Evolutionary conservation across 2,888 invertebrate genomes (phyloP).

Genomic region (Alcis repandata): DNA sequence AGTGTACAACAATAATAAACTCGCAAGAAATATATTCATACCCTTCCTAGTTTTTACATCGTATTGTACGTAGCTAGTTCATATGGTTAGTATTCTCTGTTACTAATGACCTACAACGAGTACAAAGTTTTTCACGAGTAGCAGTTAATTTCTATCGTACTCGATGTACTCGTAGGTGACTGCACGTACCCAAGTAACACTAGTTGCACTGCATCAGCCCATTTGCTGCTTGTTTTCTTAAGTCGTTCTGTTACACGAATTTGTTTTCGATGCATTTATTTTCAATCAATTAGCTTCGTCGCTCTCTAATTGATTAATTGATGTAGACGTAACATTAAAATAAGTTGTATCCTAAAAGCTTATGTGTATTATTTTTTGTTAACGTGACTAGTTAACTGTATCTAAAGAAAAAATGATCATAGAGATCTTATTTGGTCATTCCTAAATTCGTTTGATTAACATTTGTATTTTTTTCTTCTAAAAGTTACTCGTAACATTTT

Average conservation of each 20-base stretch:
- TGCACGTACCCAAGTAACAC: conserved; percentile 47
- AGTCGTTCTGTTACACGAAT: conserved; percentile 51
- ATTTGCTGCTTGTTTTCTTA: conserved; percentile 54
- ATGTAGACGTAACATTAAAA: too few species aligned
- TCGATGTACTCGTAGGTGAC: conserved; percentile 51
- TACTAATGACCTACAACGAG: conserved; percentile 37
- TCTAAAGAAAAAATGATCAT: too few species aligned
- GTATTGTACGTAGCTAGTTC: conserved; percentile 3
- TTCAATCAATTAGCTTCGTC: conserved; percentile 45
- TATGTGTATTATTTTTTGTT: too few species aligned
- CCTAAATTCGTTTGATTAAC: too few species aligned
- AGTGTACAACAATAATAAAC: too few species aligned
- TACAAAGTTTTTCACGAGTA: conserved; percentile 37
- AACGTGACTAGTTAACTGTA: too few species aligned
- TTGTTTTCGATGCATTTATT: conserved; percentile 34
- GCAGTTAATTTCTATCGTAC: conserved; percentile 53
- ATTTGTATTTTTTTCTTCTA: too few species aligned
- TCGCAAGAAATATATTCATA: too few species aligned
- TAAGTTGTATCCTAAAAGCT: too few species aligned
- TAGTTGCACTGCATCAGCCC: conserved; percentile 51
- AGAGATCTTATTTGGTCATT: too few species aligned
- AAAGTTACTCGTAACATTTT: too few species aligned
- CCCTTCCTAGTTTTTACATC: too few species aligned
- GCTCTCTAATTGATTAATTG: conserved; percentile 32
- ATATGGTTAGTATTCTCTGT: conserved; percentile 19